Conservation (phyloP, 37 sponge, comb jelly and placozoan species). For the Bolinopsis microptera region DNA sequence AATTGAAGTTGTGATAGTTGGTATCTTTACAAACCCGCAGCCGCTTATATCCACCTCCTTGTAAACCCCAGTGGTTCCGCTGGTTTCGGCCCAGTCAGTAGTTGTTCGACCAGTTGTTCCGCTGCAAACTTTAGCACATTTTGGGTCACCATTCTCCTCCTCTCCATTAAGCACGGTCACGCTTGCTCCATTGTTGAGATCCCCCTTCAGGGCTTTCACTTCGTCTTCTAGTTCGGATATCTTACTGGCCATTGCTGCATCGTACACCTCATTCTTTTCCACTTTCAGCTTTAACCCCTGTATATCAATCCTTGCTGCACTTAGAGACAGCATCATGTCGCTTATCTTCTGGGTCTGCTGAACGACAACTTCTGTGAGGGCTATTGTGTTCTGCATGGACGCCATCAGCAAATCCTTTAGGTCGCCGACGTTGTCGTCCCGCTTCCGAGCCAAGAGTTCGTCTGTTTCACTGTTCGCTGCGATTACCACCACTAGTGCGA, state of each 20-base stretch:
- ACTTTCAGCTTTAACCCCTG: background rate
- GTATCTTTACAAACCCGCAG: slow-evolving; percentile 5
- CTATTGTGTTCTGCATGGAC: background rate
- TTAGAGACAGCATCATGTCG: background rate
- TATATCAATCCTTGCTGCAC: background rate
- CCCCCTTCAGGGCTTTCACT: background rate
- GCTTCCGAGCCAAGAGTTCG: background rate
- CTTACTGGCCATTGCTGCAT: background rate
- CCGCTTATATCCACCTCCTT: background rate
- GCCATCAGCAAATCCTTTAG: background rate
- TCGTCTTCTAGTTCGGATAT: background rate
- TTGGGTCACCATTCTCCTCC: background rate
- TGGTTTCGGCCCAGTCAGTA: background rate
- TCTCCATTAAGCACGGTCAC: background rate
- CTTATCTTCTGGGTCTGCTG: background rate
- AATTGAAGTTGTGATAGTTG: background rate
- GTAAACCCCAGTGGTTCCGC: background rate
- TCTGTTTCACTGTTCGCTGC: background rate
- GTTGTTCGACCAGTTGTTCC: background rate
- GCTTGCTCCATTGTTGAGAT: background rate
- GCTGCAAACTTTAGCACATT: background rate
- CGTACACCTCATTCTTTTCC: background rate
- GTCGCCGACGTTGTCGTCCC: background rate
- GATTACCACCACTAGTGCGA: background rate
- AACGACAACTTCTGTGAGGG: background rate